Evolutionary conservation across 1,140 invertebrate species (phyloP), one percentile per base, ranked within the genome.

Genomic region (Pachyrhynchus sulphureomaculatus): DNA sequence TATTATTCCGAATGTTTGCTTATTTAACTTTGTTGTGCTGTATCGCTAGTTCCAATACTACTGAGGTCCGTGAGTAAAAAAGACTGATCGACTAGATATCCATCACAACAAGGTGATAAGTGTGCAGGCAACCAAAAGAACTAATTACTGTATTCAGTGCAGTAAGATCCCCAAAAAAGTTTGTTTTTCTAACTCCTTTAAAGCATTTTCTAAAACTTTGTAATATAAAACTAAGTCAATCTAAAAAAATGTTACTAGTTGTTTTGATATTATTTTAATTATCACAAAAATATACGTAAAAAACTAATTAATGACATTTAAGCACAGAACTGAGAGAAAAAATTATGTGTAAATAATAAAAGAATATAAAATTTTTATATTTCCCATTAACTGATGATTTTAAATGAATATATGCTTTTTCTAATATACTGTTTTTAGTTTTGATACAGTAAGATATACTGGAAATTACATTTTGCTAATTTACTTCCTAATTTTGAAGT

Each of bases 231-330:
- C 4, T 6, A 29, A 29, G 26, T 29, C 26, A 29, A 29, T 29
- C 26, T 6, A 6, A 29, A n/a, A n/a, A n/a, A 2, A 29, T 29
- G 26, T 2, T 29, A 29, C 8, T 10, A 29, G 26, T 6, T 29
- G 8, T 29, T 29, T 10, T 10, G 12, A 10, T 29, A 23, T 24
- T 45, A 20, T 20, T 20, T 13, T 17, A 8, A 32, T 9, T n/a
- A 32, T n/a, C 18, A 32, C 17, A 15, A 26, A 49, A 49, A 52
- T 52, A 52, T 52, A 52, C 48, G 48, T 52, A 52, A 52, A 36
- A 20, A 44, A 10, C 9, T 52, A 36, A 33, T 37, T 26, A 26
- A 18, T 52, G 48, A 36, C 13, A 36, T 52, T 37, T 52, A 52
- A 52, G 48, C 48, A 52, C 48, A 20, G 48, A 26, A 52, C 33